A percentile compares a stretch with the other conserved stretches of the same genome.
Conservation (phyloP, 2,113 vertebrate species). For the Neolamprologus variostigma region DNA sequence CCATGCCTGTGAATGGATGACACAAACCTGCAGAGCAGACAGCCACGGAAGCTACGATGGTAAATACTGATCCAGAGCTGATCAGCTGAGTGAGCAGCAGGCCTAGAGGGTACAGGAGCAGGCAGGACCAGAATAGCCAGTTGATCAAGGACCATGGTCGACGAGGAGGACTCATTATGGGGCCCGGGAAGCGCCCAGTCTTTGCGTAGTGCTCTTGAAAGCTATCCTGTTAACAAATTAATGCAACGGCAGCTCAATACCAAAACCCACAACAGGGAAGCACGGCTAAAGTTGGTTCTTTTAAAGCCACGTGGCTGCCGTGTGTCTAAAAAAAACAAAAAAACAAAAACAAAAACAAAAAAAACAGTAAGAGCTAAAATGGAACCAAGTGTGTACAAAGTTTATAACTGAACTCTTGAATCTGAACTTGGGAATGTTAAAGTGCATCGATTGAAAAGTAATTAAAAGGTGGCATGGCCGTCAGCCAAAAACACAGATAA, state of each 20-base stretch:
- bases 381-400: not conserved
- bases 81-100: constrained; percentile 75
- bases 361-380: not conserved
- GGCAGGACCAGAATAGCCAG: constrained; percentile 86
- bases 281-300: not conserved
- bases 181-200: constrained; percentile 79
- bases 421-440: too few species aligned
- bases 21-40: constrained; percentile 84
- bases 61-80: constrained; percentile 79
- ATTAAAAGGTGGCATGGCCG: not conserved
- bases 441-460: not conserved
- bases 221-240: constrained; percentile 71
- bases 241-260: not conserved
- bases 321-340: too few species aligned
- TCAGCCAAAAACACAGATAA: not conserved
- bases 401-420: too few species aligned
- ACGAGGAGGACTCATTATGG: constrained; percentile 61
- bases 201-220: constrained; percentile 85
- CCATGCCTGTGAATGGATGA: not conserved
- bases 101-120: constrained; percentile 83
- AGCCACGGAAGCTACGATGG: constrained; percentile 71
- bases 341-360: not conserved
- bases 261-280: not conserved
- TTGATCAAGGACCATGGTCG: constrained; percentile 84
- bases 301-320: not conserved